Conservation (phyloP, 2,888 invertebrate species). For the Pseudanteris insignis region DNA sequence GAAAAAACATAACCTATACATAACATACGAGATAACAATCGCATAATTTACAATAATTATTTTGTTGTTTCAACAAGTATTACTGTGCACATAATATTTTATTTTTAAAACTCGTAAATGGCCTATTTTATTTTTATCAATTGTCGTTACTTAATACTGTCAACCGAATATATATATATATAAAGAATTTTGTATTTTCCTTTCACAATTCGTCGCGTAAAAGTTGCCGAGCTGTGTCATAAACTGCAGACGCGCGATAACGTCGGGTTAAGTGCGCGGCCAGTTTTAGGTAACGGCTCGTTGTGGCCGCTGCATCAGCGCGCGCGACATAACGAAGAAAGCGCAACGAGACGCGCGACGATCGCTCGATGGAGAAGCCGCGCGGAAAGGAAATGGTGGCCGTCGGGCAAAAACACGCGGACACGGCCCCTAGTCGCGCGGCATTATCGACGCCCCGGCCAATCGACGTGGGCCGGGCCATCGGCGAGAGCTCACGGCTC, state of each 20-base stretch:
- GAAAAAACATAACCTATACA: no score
- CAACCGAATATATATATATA: no score
- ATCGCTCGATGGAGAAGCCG: slow-evolving; percentile 41
- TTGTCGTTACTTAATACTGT: no score
- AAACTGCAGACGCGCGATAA: no score
- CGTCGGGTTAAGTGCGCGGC: slow-evolving; percentile 18
- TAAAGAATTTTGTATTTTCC: no score
- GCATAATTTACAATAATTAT: no score
- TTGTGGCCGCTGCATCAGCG: slow-evolving; percentile 17
- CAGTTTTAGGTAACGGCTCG: slow-evolving; percentile 31
- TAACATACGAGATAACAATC: no score
- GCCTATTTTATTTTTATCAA: no score
- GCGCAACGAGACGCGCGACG: slow-evolving; percentile 26
- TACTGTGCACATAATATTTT: no score
- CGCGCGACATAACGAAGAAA: slow-evolving; percentile 21
- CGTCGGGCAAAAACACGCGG: slow-evolving; percentile 39
- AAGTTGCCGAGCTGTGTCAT: slow-evolving; percentile 12
- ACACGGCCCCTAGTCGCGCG: slow-evolving; percentile 39
- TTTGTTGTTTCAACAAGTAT: no score
- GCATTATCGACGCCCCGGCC: slow-evolving; percentile 37
- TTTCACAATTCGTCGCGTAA: no score
- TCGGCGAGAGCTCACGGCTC: slow-evolving; percentile 4
- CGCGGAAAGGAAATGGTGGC: slow-evolving; percentile 43
- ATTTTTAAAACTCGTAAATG: no score
- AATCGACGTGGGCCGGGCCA: slow-evolving; percentile 16